phyloP scores from a whole-genome alignment of 2,797 vertebrate species.

The Pseudotriccus pelzelni region DNA sequence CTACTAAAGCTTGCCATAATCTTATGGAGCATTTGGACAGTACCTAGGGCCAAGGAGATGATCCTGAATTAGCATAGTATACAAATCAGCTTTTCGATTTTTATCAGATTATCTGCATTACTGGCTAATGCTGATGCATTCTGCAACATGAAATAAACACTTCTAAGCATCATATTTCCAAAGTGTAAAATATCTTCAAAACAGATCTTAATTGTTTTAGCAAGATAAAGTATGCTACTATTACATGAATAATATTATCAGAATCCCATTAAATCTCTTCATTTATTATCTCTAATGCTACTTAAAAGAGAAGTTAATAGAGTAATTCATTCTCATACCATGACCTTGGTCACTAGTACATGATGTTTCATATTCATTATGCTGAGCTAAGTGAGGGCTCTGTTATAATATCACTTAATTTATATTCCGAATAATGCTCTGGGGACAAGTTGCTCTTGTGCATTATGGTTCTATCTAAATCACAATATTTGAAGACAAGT shows the following conservation, averaged over 20 bases:
- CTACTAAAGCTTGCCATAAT: constrained; percentile 84
- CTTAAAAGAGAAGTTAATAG: constrained; percentile 95
- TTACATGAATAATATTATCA: constrained; percentile 89
- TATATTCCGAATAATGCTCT: constrained; percentile 92
- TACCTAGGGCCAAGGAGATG: constrained; percentile 79
- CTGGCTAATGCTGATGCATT: constrained; percentile 75
- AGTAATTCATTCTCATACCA: constrained; percentile 92
- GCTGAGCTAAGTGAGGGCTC: constrained; percentile 86
- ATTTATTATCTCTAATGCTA: constrained; percentile 93
- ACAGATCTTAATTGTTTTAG: constrained; percentile 77
- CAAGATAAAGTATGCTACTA: constrained; percentile 79
- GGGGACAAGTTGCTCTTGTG: constrained; percentile 84
- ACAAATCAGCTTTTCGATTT: constrained; percentile 87
- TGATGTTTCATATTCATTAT: constrained; percentile 95
- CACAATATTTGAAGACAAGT: constrained; percentile 68
- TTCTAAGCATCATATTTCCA: constrained; percentile 66
- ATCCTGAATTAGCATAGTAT: constrained; percentile 86
- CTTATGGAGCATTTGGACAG: constrained; percentile 79
- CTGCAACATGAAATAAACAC: constrained; percentile 59
- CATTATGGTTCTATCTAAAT: constrained; percentile 84
- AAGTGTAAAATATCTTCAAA: constrained; percentile 59
- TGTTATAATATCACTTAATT: constrained; percentile 97
- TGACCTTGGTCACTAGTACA: constrained; percentile 93
- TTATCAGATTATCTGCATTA: constrained; percentile 88
- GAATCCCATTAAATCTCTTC: constrained; percentile 73